Percentiles rank a stretch among this genome's conserved stretches.
phyloP scores from a whole-genome alignment of 2,888 invertebrate genomes.

The Lymantria monacha region DNA sequence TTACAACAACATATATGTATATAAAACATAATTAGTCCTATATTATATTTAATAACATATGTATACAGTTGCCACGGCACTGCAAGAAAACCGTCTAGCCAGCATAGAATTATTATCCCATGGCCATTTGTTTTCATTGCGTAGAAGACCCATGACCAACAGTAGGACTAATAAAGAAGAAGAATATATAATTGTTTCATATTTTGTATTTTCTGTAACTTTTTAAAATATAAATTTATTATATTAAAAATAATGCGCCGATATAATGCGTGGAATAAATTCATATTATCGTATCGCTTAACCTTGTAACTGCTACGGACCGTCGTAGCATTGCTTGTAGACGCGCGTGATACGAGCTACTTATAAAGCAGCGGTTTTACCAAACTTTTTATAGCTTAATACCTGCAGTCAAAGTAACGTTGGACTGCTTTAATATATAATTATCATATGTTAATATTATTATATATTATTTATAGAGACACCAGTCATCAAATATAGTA shows the following conservation, averaged over 20 bases:
- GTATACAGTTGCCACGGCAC: no score
- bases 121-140: no score
- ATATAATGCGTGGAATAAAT: slow-evolving; percentile 9
- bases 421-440: slow-evolving; percentile 18
- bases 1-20: no score
- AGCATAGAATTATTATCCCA: no score
- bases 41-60: no score
- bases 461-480: no score
- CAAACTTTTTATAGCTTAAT: slow-evolving; percentile 38
- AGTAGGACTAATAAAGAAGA: no score
- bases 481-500: no score
- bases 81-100: no score
- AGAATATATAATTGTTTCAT: no score
- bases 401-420: slow-evolving; percentile 33
- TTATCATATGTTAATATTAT: slow-evolving; percentile 1
- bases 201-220: slow-evolving; percentile 4
- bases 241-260: slow-evolving; percentile 22
- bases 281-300: slow-evolving; percentile 17
- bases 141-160: no score
- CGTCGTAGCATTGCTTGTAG: slow-evolving; percentile 27
- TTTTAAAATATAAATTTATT: slow-evolving; percentile 11
- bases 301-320: slow-evolving; percentile 22
- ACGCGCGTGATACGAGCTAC: slow-evolving; percentile 37
- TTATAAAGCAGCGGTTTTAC: slow-evolving; percentile 33
- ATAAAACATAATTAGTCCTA: no score